Conservation (phyloP, 2,888 invertebrate genomes). For the Bombylius discolor region DNA sequence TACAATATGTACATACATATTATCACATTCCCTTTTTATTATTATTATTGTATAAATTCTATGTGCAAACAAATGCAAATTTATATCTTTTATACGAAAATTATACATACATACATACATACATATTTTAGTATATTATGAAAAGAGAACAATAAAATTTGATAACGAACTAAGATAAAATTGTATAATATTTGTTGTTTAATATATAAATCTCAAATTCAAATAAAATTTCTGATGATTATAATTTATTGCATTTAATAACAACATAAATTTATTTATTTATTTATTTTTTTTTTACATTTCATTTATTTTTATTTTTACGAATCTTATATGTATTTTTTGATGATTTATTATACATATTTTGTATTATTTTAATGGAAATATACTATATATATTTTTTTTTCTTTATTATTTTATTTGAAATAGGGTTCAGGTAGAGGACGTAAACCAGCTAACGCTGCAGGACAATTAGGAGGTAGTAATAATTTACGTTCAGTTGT, state of each 20-base stretch:
- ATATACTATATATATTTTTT: not conserved
- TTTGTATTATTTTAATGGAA: too few species aligned
- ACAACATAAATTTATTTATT: not conserved
- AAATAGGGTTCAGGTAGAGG: conserved; percentile 17
- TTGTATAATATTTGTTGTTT: not conserved
- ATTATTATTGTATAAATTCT: too few species aligned
- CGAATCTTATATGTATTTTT: too few species aligned
- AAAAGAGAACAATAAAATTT: conserved; percentile 6
- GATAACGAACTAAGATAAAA: conserved; percentile 5
- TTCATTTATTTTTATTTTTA: too few species aligned
- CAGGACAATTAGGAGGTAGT: conserved; percentile 8
- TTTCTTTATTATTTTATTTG: conserved; percentile 7
- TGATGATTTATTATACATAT: too few species aligned
- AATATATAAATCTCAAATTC: conserved; percentile 5
- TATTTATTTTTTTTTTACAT: not conserved
- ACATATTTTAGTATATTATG: not conserved
- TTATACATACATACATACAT: too few species aligned
- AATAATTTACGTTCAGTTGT: conserved; percentile 16
- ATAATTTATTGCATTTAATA: not conserved
- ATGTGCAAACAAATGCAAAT: conserved; percentile 4
- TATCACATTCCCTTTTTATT: too few species aligned
- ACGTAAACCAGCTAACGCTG: conserved; percentile 14
- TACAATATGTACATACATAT: too few species aligned
- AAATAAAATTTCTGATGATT: conserved; percentile 4
- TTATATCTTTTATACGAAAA: not conserved